Evolutionary conservation across 2,797 vertebrate genomes (phyloP).

Genomic region (Mareca strepera): DNA sequence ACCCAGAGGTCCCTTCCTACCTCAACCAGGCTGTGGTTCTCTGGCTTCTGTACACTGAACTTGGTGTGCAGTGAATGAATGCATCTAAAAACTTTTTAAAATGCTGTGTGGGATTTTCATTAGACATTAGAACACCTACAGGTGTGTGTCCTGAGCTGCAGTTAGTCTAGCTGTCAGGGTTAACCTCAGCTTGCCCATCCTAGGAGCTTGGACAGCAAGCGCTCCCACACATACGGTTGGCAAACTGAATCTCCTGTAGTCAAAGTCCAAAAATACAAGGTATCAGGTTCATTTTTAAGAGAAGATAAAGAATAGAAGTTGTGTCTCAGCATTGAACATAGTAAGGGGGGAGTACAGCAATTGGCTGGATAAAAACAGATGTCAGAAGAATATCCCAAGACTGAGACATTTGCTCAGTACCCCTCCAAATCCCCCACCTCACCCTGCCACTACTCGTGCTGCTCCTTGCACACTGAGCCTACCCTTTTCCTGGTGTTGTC

Average conservation of each 20-base stretch:
- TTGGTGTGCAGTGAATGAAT: neutral
- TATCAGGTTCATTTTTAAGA: neutral
- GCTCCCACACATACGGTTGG: accelerated
- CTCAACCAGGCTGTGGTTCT: neutral
- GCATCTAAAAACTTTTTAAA: neutral
- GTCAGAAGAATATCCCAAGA: neutral
- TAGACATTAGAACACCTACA: neutral
- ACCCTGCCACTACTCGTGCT: too few relatives aligned
- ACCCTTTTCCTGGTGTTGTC: neutral
- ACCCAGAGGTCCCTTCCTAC: neutral
- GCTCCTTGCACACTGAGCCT: neutral
- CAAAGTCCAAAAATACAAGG: neutral
- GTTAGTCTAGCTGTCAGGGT: neutral
- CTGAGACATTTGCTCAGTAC: neutral
- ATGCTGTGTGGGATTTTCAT: neutral
- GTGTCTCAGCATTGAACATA: neutral
- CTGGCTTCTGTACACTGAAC: neutral
- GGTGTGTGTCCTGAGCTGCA: accelerated
- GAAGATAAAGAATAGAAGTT: neutral
- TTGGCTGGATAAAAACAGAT: neutral
- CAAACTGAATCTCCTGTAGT: neutral
- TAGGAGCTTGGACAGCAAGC: neutral
- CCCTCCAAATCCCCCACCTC: neutral
- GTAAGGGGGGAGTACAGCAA: neutral
- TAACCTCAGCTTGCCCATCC: neutral